Base-by-base conservation (phyloP, 2,888 invertebrate species). In the Fissipunctia ypsillon region DNA sequence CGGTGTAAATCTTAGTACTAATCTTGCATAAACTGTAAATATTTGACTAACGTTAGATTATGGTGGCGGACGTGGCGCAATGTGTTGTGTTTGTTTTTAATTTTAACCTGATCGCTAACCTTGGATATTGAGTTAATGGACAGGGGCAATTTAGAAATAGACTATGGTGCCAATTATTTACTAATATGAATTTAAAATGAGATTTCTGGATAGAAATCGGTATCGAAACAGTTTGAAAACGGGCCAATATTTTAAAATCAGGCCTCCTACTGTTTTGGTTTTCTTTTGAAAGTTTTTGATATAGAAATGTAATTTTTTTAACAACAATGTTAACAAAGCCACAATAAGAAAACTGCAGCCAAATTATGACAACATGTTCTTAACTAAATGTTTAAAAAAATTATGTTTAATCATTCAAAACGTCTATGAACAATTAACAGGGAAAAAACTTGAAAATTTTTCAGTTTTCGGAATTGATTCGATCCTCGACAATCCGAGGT, bases 11-110 rank as follows among this genome's bases (percentile, higher is more conserved):
- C 84, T 80, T 63, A 38, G 16, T 59, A 57, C 56, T 83, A 74
- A 82, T 84, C 85, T 84, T 77, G 69, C 80, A 82, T 78, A 87
- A 87, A 80, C 78, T 73, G 78, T 82, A 86, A 86, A 86, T 78
- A 84, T 87, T 83, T 68, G 61, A 80, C 69, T 65, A 80, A 61
- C 77, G 61, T 48, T 65, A 76, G 68, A 69, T 67, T 70, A 69
- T 41, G 35, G 61, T 25, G 59, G 43, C 71, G 56, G 43, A 31
- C 12, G 60, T 85, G 81, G 69, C 66, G 79, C 69, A 84, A 86
- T 61, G 48, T 71, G 69, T 64, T 67, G 52, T 74, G 68, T 77
- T 80, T 78, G 80, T 80, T 84, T 73, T 83, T 80, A 66, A 80
- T 84, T 61, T 69, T 52, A 73, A 80, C 56, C 61, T 69, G 54